A percentile compares a stretch with the other conserved stretches of the same genome.
Conservation (phyloP, 1,140 invertebrate genomes). For the Pseudobourletiella spinata region DNA sequence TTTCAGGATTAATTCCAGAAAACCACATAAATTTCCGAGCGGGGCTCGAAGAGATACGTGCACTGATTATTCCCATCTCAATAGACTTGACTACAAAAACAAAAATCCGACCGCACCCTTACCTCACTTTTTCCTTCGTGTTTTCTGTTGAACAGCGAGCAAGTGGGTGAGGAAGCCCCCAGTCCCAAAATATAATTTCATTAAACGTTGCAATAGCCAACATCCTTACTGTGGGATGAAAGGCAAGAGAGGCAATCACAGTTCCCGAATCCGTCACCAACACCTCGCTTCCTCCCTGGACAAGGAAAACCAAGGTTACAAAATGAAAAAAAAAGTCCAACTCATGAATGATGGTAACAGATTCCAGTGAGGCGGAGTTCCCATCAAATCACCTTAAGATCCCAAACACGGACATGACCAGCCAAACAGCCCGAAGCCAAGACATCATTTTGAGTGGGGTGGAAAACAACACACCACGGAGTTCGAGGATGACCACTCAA, state of each 20-base stretch:
- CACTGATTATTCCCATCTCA: too few species aligned
- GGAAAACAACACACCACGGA: constrained; percentile 84
- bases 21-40: too few species aligned
- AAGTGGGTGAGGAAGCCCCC: constrained; percentile 64
- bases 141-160: constrained; percentile 57
- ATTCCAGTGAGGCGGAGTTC: too few species aligned
- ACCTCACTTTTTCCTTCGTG: constrained; percentile 67
- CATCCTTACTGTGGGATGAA: constrained; percentile 72
- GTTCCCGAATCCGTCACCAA: constrained; percentile 61
- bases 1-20: too few species aligned
- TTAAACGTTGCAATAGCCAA: constrained; percentile 77
- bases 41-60: too few species aligned
- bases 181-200: constrained; percentile 83
- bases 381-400: constrained; percentile 72
- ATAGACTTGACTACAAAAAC: too few species aligned
- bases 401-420: constrained; percentile 85
- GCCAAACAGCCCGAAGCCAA: constrained; percentile 79
- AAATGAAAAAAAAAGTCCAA: too few species aligned
- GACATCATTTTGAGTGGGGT: constrained; percentile 72
- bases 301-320: constrained; percentile 34
- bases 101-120: too few species aligned
- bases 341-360: too few species aligned
- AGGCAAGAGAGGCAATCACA: constrained; percentile 74
- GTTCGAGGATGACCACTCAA: constrained; percentile 77
- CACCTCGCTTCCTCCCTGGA: constrained; percentile 71